These are phyloP conservation scores for Eutrigla gurnardus DNA, from an alignment of 2,797 vertebrate species.

Conservation along the genomic window DNA sequence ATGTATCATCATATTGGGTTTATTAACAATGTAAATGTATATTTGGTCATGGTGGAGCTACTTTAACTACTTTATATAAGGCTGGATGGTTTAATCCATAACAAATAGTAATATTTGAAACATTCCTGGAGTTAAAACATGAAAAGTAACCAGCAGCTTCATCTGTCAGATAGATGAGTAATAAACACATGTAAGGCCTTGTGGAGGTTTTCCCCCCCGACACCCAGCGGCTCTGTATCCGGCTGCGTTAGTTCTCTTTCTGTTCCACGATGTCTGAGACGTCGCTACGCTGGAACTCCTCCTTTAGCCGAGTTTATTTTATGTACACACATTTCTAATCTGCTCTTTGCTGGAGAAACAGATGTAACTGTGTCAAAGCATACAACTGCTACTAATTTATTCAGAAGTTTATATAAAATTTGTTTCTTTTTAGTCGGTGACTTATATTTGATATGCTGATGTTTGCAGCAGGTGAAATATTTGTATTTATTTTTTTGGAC, in stretches of 20 bases:
- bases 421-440: conserved; percentile 88
- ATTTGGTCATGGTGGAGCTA: background rate
- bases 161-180: background rate
- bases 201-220: background rate
- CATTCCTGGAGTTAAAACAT: background rate
- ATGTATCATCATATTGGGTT: too few relatives aligned
- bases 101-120: background rate
- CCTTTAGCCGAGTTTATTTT: background rate
- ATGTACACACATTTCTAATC: conserved; percentile 31
- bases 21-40: too few relatives aligned
- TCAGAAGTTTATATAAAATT: conserved; percentile 81
- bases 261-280: conserved; percentile 22
- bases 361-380: conserved; percentile 54
- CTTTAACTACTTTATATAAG: background rate
- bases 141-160: background rate
- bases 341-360: conserved; percentile 55
- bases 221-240: background rate
- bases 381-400: conserved; percentile 86
- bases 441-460: conserved; percentile 91
- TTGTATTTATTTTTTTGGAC: conserved; percentile 28
- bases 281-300: conserved; percentile 26
- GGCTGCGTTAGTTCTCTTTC: conserved; percentile 13
- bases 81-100: background rate
- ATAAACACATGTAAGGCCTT: background rate
- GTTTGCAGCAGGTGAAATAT: conserved; percentile 84